phyloP scores from a whole-genome alignment of 2,888 invertebrate genomes.

The Epinotia ramella region DNA sequence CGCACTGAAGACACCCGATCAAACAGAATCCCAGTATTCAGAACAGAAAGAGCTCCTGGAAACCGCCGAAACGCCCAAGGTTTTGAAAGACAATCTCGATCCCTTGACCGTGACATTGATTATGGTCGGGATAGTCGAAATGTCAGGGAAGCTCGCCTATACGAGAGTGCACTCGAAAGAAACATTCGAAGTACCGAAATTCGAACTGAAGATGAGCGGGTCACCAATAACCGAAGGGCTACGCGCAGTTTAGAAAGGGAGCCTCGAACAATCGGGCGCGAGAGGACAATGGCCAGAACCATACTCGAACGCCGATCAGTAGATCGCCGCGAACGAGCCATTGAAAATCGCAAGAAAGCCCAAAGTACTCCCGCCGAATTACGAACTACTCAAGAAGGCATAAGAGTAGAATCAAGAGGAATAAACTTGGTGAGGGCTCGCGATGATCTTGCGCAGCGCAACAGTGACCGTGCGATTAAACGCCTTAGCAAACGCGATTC shows the following conservation, averaged over 20 bases:
- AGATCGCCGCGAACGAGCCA: conserved; percentile 3
- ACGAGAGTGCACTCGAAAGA: not conserved
- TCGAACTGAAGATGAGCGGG: conserved; percentile 6
- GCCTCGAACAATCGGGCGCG: conserved; percentile 5
- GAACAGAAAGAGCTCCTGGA: not conserved
- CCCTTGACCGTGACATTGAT: conserved; percentile 10
- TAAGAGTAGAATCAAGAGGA: conserved; percentile 6
- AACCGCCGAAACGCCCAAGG: not conserved
- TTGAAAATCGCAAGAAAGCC: conserved; percentile 7
- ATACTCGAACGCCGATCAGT: conserved; percentile 3
- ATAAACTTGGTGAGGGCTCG: conserved; percentile 10
- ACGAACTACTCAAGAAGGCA: not conserved
- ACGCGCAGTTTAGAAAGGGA: conserved; percentile 28
- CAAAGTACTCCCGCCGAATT: conserved; percentile 14
- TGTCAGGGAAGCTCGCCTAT: conserved; percentile 1
- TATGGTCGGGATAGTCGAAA: conserved; percentile 3
- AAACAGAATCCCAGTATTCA: not conserved
- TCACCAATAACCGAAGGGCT: conserved; percentile 18
- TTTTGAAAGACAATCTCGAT: conserved; percentile 9
- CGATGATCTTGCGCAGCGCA: conserved; percentile 14
- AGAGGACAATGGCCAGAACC: conserved; percentile 11
- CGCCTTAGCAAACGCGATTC: conserved; percentile 18
- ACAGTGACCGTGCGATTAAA: conserved; percentile 12
- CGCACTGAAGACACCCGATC: not conserved
- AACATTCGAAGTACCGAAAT: conserved; percentile 10